Evolutionary conservation across 2,888 invertebrate genomes (phyloP), one percentile per base, ranked within the genome.

Genomic region (Daptonema setosum): DNA sequence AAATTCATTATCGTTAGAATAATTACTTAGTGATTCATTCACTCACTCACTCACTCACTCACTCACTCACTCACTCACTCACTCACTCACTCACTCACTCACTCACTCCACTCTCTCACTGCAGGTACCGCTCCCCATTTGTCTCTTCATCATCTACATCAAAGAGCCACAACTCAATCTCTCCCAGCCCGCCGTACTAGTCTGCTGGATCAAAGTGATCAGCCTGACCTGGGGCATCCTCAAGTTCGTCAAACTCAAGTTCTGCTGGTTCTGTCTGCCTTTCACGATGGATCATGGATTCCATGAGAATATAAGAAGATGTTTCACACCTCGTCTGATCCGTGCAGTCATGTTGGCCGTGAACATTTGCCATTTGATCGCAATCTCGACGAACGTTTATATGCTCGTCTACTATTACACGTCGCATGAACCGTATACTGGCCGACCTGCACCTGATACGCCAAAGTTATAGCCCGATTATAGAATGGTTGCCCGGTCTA

Each of bases 151-250:
- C 5, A 45, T 54, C 45, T 45, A 66, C 63, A 65, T 65, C n/a
- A 60, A 64, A 43, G 67, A 70, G 56, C 68, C 69, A 1, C 61
- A 66, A 28, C 55, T 67, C 22, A 63, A 64, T 2, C 56, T 69
- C 20, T 67, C 68, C 3, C 60, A 61, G 43, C 68, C 69, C 5
- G 64, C 66, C 2, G 62, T 63, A 57, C 63, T 68, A 50, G 63
- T 64, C n/a, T 65, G 68, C 1, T 65, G 65, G 60, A 64, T 67
- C 54, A 65, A 66, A 55, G 59, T 69, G 30, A 64, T 69, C 30
- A 65, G 69, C 1, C 63, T 69, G 20, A 61, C 62, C 1, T 69
- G 69, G 69, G 69, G 69, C 53, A 61, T 69, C 51, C 60, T 68
- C 51, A 69, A 69, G 54, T 69, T 69, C 60, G 64, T 66, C 17